Conservation (phyloP, 2,888 invertebrate species). For the Creontiades dilutus region DNA sequence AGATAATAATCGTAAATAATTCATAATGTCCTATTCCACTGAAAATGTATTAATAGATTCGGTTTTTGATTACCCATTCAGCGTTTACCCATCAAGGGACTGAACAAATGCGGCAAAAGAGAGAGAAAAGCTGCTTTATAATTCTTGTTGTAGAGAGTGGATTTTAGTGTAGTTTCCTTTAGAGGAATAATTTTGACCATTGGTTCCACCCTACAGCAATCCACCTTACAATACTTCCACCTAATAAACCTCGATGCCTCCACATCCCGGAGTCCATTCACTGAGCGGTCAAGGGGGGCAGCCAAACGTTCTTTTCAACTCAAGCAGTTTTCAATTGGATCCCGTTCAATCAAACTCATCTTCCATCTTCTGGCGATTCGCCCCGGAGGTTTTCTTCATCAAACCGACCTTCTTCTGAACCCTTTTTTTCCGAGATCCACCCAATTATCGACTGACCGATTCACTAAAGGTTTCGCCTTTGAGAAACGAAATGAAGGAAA, state of each 20-base stretch:
- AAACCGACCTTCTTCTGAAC: background rate
- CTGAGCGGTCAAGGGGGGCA: background rate
- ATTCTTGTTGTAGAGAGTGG: too few species aligned
- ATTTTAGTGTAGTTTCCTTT: background rate
- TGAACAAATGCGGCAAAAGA: too few species aligned
- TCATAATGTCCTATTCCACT: too few species aligned
- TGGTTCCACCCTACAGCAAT: background rate
- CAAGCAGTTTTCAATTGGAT: background rate
- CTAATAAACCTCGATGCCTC: background rate
- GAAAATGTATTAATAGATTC: too few species aligned
- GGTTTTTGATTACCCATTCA: too few species aligned
- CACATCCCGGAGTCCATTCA: background rate
- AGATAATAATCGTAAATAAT: too few species aligned
- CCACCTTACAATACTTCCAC: slow-evolving; percentile 5
- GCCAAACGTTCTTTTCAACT: slow-evolving; percentile 19
- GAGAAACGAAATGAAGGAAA: too few species aligned
- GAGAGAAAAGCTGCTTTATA: too few species aligned
- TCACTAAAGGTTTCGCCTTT: background rate
- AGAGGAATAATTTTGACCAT: background rate
- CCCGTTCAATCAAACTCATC: slow-evolving; percentile 25
- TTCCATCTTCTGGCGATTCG: background rate
- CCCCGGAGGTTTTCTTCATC: background rate
- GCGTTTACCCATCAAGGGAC: too few species aligned
- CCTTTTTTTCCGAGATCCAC: background rate
- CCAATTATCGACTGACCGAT: background rate